Evolutionary conservation across 2,113 vertebrate species (phyloP).

Genomic region (Leiothrix lutea): DNA sequence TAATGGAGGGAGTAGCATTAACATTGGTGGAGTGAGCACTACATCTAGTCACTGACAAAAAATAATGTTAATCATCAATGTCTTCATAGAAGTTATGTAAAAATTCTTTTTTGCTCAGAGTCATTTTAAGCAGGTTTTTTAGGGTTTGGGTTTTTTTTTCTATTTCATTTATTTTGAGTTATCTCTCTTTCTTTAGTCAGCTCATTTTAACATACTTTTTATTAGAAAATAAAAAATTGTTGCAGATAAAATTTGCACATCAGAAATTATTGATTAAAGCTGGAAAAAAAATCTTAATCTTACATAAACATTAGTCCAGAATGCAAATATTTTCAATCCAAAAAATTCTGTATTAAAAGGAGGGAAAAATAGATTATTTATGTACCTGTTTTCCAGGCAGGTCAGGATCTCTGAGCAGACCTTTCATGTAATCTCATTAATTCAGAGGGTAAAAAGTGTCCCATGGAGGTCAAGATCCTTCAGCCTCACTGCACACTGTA

Average conservation of each 20-base stretch:
- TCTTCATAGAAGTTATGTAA: background rate
- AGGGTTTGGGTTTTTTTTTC: fast-evolving
- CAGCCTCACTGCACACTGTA: background rate
- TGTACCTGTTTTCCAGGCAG: background rate
- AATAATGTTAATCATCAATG: background rate
- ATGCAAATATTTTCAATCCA: background rate
- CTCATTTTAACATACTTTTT: background rate
- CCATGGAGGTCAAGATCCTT: background rate
- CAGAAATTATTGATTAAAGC: background rate
- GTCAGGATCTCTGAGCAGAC: background rate
- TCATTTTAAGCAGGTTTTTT: background rate
- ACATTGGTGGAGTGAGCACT: background rate
- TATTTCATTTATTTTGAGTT: background rate
- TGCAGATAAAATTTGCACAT: background rate
- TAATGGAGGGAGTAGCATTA: background rate
- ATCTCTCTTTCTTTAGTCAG: background rate
- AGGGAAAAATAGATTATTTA: background rate
- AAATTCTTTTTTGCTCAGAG: background rate
- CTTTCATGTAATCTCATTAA: background rate
- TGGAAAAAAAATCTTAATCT: background rate
- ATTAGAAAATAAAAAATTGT: background rate
- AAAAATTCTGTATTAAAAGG: background rate
- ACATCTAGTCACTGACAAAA: background rate
- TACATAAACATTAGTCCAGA: background rate
- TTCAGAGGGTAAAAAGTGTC: background rate